Percentiles rank a stretch among this genome's conserved stretches.
Evolutionary conservation across 2,113 vertebrate species (phyloP).

Genomic region (Leucoraja erinaceus): DNA sequence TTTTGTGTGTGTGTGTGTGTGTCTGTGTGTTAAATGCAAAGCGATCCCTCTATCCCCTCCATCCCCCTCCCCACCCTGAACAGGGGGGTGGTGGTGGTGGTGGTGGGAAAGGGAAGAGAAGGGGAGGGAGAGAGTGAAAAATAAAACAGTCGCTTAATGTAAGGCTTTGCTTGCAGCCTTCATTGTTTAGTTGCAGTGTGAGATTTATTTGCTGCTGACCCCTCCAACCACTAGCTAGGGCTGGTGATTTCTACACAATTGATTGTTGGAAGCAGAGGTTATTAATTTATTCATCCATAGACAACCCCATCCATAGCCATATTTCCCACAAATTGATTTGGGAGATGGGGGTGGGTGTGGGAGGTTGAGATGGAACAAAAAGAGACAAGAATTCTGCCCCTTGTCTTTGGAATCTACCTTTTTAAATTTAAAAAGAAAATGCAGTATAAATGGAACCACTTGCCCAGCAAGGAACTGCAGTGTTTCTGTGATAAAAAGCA

Average conservation of each 20-base stretch:
- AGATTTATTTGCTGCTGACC: neutral
- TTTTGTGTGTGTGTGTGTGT: too few species aligned
- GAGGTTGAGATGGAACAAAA: neutral
- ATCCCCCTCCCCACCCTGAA: too few species aligned
- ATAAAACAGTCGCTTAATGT: slow-evolving; percentile 24
- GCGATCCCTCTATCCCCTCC: too few species aligned
- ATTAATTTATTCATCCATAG: neutral
- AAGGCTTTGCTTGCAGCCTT: neutral
- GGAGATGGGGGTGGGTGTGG: too few species aligned
- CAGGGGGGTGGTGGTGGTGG: too few species aligned
- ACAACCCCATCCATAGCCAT: neutral
- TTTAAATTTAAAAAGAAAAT: too few species aligned
- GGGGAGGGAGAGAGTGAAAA: slow-evolving; percentile 46
- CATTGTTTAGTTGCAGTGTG: neutral
- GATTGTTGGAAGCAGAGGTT: too few species aligned
- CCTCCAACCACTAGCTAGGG: neutral
- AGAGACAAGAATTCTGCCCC: too few species aligned
- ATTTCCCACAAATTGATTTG: neutral
- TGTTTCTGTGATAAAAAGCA: neutral
- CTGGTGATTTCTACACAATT: neutral
- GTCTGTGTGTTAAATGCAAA: neutral
- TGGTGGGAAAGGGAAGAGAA: slow-evolving; percentile 41
- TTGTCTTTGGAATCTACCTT: too few species aligned
- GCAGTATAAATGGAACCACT: too few species aligned
- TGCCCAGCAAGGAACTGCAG: neutral